These are phyloP conservation scores for Drosophila ambigua DNA, from an alignment of 1,140 invertebrate genomes.

Conservation along the genomic window DNA sequence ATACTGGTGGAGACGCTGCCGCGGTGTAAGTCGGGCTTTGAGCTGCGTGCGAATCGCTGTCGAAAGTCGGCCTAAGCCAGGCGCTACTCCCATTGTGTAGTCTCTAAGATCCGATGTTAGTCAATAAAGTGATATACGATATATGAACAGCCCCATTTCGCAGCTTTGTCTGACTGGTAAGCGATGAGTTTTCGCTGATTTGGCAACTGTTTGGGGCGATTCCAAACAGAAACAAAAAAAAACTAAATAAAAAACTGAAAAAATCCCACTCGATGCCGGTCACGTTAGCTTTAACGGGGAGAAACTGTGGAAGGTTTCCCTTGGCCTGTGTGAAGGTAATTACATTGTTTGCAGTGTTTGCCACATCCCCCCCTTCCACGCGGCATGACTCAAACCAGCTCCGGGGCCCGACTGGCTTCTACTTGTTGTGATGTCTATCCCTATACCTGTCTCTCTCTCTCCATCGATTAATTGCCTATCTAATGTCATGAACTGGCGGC, in stretches of 20 bases:
- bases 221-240: too few relatives aligned
- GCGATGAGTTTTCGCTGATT: conserved; percentile 8
- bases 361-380: too few relatives aligned
- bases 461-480: conserved; percentile 17
- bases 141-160: conserved; percentile 14
- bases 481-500: conserved; percentile 32
- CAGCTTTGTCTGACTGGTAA: conserved; percentile 7
- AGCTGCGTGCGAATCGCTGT: conserved; percentile 54
- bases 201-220: too few relatives aligned
- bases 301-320: too few relatives aligned
- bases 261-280: too few relatives aligned
- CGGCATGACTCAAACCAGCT: too few relatives aligned
- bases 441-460: not conserved
- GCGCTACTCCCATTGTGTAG: conserved; percentile 2
- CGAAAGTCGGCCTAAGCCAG: conserved; percentile 41
- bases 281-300: too few relatives aligned
- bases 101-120: conserved; percentile 9
- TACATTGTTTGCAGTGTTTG: too few relatives aligned
- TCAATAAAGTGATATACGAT: conserved; percentile 36
- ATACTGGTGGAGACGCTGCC: conserved; percentile 53
- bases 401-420: too few relatives aligned
- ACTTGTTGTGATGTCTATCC: too few relatives aligned
- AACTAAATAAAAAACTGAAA: too few relatives aligned
- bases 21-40: conserved; percentile 37
- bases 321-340: too few relatives aligned